These are phyloP conservation scores for Ceratitis capitata DNA, from an alignment of 1,140 invertebrate species.

Conservation along the genomic window DNA sequence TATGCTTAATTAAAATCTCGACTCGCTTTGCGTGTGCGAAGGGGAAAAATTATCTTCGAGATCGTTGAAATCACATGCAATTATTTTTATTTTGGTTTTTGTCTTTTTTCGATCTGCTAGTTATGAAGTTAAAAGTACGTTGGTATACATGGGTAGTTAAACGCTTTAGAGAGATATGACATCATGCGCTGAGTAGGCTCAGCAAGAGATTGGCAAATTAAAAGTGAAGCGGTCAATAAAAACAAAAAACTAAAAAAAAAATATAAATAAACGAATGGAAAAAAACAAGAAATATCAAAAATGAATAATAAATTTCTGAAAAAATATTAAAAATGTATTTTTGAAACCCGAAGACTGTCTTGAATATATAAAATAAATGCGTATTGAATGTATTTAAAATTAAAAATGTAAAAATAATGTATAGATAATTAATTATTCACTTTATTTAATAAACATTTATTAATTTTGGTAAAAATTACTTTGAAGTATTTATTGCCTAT, in stretches of 20 bases:
- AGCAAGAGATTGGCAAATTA: not conserved
- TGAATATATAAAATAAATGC: not conserved
- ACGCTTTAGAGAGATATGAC: not conserved
- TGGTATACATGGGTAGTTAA: not conserved
- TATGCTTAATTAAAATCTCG: slow-evolving; percentile 27
- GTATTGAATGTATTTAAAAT: not conserved
- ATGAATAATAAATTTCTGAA: not conserved
- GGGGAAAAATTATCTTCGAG: not conserved
- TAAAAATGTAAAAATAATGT: too few relatives aligned
- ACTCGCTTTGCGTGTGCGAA: not conserved
- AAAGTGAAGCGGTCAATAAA: not conserved
- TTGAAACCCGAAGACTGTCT: not conserved
- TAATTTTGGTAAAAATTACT: not conserved
- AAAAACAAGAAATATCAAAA: not conserved
- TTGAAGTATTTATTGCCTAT: not conserved
- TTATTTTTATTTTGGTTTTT: not conserved
- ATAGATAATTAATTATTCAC: too few relatives aligned
- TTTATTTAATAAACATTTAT: too few relatives aligned
- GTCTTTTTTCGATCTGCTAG: not conserved
- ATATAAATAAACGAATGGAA: not conserved
- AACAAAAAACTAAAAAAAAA: too few relatives aligned
- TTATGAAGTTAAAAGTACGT: not conserved
- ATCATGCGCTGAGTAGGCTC: slow-evolving; percentile 9
- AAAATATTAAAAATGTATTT: not conserved
- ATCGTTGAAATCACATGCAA: not conserved